Percentiles rank a stretch among this genome's conserved stretches.
These are phyloP conservation scores for Hoplostethus mediterraneus DNA, from an alignment of 2,797 vertebrate genomes.

Conservation along the genomic window DNA sequence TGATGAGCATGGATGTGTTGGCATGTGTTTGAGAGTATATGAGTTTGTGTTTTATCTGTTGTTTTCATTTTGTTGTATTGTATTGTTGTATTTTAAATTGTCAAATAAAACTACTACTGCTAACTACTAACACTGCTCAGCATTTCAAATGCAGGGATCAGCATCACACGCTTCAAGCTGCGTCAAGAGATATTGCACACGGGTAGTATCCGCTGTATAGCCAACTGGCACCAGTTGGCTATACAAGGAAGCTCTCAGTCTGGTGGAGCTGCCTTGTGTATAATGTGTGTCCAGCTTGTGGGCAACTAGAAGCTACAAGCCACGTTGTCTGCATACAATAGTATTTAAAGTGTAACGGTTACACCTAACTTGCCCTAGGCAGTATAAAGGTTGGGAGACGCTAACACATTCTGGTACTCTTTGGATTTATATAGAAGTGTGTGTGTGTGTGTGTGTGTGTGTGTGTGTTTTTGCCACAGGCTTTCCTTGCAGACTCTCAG, in stretches of 20 bases:
- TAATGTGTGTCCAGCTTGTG: slow-evolving; percentile 41
- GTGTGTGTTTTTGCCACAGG: slow-evolving; percentile 36
- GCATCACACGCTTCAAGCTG: too few relatives aligned
- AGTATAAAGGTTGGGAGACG: not conserved
- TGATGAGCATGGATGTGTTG: too few relatives aligned
- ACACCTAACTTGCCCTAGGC: slow-evolving; percentile 45
- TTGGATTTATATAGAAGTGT: slow-evolving; percentile 35
- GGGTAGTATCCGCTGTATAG: slow-evolving; percentile 8
- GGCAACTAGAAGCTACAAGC: slow-evolving; percentile 29
- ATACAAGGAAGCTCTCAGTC: too few relatives aligned
- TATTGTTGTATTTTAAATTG: too few relatives aligned
- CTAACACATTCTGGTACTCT: slow-evolving; percentile 26
- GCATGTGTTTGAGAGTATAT: too few relatives aligned
- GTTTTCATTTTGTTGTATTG: too few relatives aligned
- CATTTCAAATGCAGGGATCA: not conserved
- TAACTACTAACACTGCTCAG: too few relatives aligned
- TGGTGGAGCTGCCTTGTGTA: slow-evolving; percentile 6
- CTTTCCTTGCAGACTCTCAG: slow-evolving; percentile 46
- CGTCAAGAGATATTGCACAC: not conserved
- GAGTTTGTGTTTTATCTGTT: too few relatives aligned
- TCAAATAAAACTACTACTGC: too few relatives aligned
- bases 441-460: slow-evolving; percentile 12
- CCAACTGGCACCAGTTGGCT: too few relatives aligned
- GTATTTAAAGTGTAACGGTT: slow-evolving; percentile 52
- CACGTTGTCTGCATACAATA: slow-evolving; percentile 36